These are phyloP conservation scores for Phocoena sinus DNA, from an alignment of 2,113 vertebrate genomes.

Conservation along the genomic window DNA sequence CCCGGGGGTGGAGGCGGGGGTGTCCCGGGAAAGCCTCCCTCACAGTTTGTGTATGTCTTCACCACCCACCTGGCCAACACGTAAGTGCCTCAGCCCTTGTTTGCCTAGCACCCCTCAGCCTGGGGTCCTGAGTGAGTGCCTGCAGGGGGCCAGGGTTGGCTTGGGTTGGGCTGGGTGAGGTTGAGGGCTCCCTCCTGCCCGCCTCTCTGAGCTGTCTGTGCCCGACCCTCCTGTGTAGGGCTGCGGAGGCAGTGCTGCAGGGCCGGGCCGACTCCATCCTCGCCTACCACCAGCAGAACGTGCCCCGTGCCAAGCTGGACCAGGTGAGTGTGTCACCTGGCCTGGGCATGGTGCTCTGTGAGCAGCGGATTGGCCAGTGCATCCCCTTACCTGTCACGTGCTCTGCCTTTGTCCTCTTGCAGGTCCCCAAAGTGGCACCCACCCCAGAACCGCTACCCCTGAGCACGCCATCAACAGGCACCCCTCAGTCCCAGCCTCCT, in stretches of 20 bases:
- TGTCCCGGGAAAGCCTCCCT: slow-evolving; percentile 79
- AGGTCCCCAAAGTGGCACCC: slow-evolving; percentile 84
- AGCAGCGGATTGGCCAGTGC: neutral
- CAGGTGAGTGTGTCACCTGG: slow-evolving; percentile 80
- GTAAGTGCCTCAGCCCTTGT: slow-evolving; percentile 77
- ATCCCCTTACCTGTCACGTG: neutral
- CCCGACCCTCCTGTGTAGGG: slow-evolving; percentile 78
- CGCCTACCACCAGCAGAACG: slow-evolving; percentile 96
- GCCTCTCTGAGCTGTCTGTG: neutral
- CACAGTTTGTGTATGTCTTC: slow-evolving; percentile 96
- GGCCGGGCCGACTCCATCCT: slow-evolving; percentile 95
- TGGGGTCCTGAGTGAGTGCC: neutral
- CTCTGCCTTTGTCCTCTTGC: slow-evolving; percentile 51
- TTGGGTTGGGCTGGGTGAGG: neutral
- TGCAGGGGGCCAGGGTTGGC: neutral
- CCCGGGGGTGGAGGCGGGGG: slow-evolving; percentile 63
- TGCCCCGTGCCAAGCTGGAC: slow-evolving; percentile 91
- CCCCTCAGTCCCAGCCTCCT: slow-evolving; percentile 88
- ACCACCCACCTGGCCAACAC: slow-evolving; percentile 96
- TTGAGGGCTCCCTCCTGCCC: neutral
- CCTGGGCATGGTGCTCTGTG: fast-evolving
- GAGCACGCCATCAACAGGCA: slow-evolving; percentile 84
- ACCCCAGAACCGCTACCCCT: slow-evolving; percentile 85
- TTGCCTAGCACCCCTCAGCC: neutral
- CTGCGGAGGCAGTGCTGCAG: slow-evolving; percentile 95